Evolutionary conservation across 1,140 invertebrate species (phyloP).

Genomic region (Diabrotica undecimpunctata): DNA sequence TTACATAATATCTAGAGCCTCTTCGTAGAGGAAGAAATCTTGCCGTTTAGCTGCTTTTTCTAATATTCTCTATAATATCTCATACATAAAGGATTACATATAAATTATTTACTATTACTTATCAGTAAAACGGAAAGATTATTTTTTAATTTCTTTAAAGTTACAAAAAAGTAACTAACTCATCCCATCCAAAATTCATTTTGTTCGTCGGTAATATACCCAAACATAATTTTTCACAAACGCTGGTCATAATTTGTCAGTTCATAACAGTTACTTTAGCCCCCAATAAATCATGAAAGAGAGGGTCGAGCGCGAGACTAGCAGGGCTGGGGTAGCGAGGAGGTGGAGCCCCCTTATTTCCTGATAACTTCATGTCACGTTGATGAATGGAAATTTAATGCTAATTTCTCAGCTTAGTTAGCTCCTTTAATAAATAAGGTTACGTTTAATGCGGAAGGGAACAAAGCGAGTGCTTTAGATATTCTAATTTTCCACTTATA

Average conservation of each 20-base stretch:
- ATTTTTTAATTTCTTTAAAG: too few species aligned
- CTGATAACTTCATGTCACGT: slow-evolving; percentile 44
- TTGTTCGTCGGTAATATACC: too few species aligned
- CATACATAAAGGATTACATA: too few species aligned
- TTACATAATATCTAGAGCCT: too few species aligned
- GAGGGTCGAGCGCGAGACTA: slow-evolving; percentile 12
- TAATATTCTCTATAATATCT: too few species aligned
- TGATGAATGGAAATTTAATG: slow-evolving; percentile 46
- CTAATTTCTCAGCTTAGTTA: slow-evolving; percentile 43
- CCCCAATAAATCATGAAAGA: slow-evolving; percentile 38
- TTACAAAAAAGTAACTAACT: too few species aligned
- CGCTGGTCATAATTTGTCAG: slow-evolving; percentile 16
- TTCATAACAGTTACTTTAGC: slow-evolving; percentile 7
- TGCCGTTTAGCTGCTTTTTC: too few species aligned
- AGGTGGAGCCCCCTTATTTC: slow-evolving; percentile 42
- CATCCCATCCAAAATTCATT: too few species aligned
- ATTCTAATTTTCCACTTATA: slow-evolving; percentile 43
- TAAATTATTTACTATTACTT: too few species aligned
- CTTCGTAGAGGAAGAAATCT: too few species aligned
- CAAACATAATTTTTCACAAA: slow-evolving; percentile 11
- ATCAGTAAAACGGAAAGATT: too few species aligned
- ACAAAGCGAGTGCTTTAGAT: slow-evolving; percentile 41
- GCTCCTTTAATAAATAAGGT: slow-evolving; percentile 44
- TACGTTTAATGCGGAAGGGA: slow-evolving; percentile 41
- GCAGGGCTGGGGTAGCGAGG: slow-evolving; percentile 16